Percentiles rank a stretch among this genome's conserved stretches.
Evolutionary conservation across 2,888 invertebrate genomes (phyloP).

Genomic region (Toxonevra muliebris): DNA sequence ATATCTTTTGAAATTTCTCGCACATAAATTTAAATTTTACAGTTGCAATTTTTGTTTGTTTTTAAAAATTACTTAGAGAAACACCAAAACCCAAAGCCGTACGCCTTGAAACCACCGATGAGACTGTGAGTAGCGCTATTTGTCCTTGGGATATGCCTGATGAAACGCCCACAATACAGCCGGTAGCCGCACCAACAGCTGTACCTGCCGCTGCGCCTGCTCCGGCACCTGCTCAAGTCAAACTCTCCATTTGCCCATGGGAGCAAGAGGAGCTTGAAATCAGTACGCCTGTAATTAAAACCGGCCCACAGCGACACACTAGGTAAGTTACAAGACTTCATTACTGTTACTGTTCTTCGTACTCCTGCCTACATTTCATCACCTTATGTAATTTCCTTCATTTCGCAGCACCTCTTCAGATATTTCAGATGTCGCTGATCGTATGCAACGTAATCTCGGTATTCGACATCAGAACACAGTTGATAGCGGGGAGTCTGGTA

Average conservation of each 20-base stretch:
- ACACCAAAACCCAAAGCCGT: constrained; percentile 51
- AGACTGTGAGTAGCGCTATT: constrained; percentile 53
- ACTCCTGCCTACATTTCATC: background rate
- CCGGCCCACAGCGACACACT: constrained; percentile 45
- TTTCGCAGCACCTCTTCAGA: constrained; percentile 68
- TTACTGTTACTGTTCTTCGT: background rate
- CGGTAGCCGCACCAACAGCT: constrained; percentile 18
- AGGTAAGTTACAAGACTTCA: constrained; percentile 45
- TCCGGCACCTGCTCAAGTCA: constrained; percentile 43
- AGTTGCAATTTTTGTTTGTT: background rate
- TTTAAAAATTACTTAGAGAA: constrained; percentile 50
- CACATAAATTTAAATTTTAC: too few relatives aligned
- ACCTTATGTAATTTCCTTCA: background rate
- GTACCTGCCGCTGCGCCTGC: constrained; percentile 1
- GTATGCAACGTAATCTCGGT: constrained; percentile 72
- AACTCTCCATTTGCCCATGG: constrained; percentile 60
- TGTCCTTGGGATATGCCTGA: constrained; percentile 63
- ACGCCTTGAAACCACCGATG: constrained; percentile 57
- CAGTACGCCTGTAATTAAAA: constrained; percentile 38
- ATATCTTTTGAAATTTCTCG: too few relatives aligned
- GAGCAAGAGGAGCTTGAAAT: constrained; percentile 47
- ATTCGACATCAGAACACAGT: constrained; percentile 77
- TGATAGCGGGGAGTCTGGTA: constrained; percentile 70
- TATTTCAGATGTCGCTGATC: constrained; percentile 72
- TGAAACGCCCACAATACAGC: constrained; percentile 33